Percentiles rank a stretch among this genome's conserved stretches.
phyloP scores from a whole-genome alignment of 2,888 invertebrate species.

The Limnephilus auricula region DNA sequence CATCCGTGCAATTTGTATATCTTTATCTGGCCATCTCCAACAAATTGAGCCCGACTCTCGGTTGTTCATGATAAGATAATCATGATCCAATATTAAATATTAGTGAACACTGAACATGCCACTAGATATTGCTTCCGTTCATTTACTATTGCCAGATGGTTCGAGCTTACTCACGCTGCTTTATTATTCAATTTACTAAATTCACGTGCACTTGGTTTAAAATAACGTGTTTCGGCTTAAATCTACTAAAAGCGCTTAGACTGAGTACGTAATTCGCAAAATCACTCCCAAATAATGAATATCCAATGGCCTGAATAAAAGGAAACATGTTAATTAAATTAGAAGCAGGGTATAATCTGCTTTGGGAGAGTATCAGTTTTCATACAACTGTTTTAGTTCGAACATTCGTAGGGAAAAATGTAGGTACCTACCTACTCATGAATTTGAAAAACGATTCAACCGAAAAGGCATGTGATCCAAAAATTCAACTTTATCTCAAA shows the following conservation, averaged over 20 bases:
- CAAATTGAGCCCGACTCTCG: background rate
- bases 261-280: background rate
- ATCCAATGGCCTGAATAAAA: background rate
- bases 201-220: background rate
- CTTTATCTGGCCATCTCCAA: background rate
- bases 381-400: no score
- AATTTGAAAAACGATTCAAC: no score
- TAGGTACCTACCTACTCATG: no score
- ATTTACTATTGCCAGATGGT: constrained; percentile 19
- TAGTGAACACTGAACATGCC: background rate
- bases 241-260: background rate
- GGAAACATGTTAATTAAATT: background rate
- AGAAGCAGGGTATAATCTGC: background rate
- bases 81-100: background rate
- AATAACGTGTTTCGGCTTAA: background rate
- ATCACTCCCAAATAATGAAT: background rate
- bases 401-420: no score
- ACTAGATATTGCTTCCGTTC: background rate
- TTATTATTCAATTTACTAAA: background rate
- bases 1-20: background rate
- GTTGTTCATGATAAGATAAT: no score
- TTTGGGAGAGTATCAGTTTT: background rate
- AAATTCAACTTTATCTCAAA: no score
- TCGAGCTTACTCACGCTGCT: background rate
- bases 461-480: no score